Conservation (phyloP, 1,140 invertebrate genomes). For the Spodoptera litura region DNA sequence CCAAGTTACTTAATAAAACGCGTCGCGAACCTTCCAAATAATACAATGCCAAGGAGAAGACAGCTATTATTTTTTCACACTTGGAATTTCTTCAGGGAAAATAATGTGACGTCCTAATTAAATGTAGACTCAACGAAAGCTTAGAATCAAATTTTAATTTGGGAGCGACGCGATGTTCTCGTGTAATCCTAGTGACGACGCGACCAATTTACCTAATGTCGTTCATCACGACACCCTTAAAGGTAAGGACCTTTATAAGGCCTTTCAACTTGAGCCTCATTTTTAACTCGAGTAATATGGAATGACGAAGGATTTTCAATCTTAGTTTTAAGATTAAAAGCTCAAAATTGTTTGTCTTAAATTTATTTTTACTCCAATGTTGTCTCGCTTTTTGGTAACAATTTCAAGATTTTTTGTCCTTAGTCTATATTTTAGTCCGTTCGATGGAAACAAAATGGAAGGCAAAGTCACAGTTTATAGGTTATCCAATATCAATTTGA, state of each 20-base stretch:
- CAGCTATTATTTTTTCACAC: not conserved
- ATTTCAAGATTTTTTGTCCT: no score
- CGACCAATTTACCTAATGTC: constrained; percentile 36
- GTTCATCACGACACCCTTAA: not conserved
- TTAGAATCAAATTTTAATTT: constrained; percentile 27
- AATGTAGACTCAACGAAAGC: not conserved
- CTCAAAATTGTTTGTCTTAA: no score
- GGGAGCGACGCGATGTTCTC: not conserved
- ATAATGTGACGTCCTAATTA: constrained; percentile 8
- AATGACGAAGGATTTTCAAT: constrained; percentile 1
- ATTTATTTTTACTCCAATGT: no score
- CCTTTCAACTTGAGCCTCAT: constrained; percentile 7
- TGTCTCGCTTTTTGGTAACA: no score
- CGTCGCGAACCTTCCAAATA: not conserved
- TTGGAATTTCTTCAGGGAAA: not conserved
- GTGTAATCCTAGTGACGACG: not conserved
- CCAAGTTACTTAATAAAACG: not conserved
- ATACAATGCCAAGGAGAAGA: not conserved
- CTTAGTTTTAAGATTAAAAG: not conserved
- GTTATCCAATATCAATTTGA: no score
- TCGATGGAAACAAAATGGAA: no score
- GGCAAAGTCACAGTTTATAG: no score
- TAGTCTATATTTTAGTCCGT: no score
- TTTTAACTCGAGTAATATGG: constrained; percentile 18
- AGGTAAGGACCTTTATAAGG: constrained; percentile 31